Evolutionary conservation across 1,140 invertebrate species (phyloP).

Genomic region (Microplitis demolitor): DNA sequence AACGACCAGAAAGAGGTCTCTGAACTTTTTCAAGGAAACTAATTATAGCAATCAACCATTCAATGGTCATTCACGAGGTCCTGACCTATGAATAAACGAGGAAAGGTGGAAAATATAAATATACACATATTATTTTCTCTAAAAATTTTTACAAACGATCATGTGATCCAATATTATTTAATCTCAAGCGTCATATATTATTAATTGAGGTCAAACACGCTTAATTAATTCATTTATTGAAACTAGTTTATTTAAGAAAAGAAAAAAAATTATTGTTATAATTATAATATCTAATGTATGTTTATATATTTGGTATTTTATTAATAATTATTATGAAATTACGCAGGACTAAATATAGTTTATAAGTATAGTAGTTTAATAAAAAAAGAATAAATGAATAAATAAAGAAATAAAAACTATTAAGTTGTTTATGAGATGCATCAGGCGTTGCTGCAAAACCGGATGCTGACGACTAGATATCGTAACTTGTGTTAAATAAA

Average conservation of each 20-base stretch:
- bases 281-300: too few species aligned
- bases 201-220: too few species aligned
- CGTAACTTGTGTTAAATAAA: not conserved
- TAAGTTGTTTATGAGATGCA: not conserved
- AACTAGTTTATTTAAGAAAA: too few species aligned
- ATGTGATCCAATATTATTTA: too few species aligned
- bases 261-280: too few species aligned
- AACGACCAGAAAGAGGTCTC: constrained; percentile 15
- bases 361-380: too few species aligned
- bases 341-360: too few species aligned
- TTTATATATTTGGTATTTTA: too few species aligned
- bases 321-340: too few species aligned
- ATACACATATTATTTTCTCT: not conserved
- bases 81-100: constrained; percentile 3
- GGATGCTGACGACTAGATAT: not conserved
- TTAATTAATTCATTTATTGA: too few species aligned
- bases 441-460: not conserved
- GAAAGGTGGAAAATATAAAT: not conserved
- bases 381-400: too few species aligned
- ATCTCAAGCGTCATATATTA: too few species aligned
- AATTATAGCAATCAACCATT: constrained; percentile 28
- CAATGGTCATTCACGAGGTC: constrained; percentile 20
- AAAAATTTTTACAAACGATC: not conserved
- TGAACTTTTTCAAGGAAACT: constrained; percentile 30
- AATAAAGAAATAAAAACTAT: not conserved